phyloP scores from a whole-genome alignment of 2,113 vertebrate genomes.

The Aleadryas rufinucha region DNA sequence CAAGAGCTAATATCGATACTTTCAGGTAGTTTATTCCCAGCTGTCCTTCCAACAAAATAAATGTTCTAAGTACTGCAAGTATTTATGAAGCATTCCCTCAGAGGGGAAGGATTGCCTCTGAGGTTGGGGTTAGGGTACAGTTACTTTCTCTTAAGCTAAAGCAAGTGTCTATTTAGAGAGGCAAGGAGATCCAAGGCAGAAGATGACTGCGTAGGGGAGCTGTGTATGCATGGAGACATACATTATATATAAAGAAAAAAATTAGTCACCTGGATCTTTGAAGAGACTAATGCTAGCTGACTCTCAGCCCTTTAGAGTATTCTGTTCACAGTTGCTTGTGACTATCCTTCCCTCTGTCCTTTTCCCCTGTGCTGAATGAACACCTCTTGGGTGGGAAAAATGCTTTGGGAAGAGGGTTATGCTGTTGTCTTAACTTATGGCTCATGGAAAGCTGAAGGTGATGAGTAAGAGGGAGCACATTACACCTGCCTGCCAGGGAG shows the following conservation, averaged over 20 bases:
- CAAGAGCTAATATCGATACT: background rate
- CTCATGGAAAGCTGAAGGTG: background rate
- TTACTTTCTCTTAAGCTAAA: background rate
- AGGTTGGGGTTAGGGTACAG: background rate
- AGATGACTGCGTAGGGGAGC: background rate
- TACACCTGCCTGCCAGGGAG: background rate
- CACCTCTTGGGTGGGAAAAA: background rate
- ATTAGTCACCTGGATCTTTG: background rate
- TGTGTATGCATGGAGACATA: background rate
- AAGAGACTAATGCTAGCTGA: background rate
- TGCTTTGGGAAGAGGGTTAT: background rate
- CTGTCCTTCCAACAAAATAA: background rate
- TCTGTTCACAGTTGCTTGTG: background rate
- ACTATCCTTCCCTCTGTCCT: background rate
- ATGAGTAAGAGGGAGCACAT: background rate
- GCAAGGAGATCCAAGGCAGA: background rate
- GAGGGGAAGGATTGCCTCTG: background rate
- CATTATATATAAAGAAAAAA: background rate
- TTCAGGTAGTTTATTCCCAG: background rate
- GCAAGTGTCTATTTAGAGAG: background rate
- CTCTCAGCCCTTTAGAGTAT: background rate
- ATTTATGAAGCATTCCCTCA: background rate
- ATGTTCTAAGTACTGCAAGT: background rate
- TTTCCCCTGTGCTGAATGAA: background rate
- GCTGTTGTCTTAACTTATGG: background rate